Evolutionary conservation across 2,888 invertebrate species (phyloP), one percentile per base, ranked within the genome.

Genomic region (Clanis bilineata): DNA sequence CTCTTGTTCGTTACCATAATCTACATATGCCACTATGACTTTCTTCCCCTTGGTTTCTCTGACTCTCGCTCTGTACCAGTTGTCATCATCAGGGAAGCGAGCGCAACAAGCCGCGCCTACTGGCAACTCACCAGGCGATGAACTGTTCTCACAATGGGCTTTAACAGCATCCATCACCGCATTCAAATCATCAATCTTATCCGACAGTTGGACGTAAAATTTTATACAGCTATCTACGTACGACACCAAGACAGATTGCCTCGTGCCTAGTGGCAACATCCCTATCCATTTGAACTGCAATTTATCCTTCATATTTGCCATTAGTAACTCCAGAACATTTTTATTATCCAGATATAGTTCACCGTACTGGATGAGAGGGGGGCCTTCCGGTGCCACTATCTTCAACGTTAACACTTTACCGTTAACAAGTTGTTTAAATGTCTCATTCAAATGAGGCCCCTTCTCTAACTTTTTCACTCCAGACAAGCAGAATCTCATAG

Each of bases 1-100:
- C n/a, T 93, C 93, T 79, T 98, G 98, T 74, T 97, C 96, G 86
- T 99, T 99, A 5, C 99, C 99, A 88, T 97, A 99, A 89, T 99
- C 99, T 15, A 99, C 95, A 87, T 98, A 99, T 2, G 95, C 93
- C 0, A 99, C 96, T 59, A 94, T 88, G 0, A 95, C 93, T 63
- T 93, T 93, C 4, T 91, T 91, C 1, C 90, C 92, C 36, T 93
- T 92, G 3, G 95, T 86, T 43, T 94, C 93, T 64, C 95, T 92
- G 7, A 98, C 94, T 77, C 94, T 93, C 0, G 97, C 98, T 67
- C 99, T 93, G 83, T 99, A 99, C 98, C 98, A 99, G 76, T 96
- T 95, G 32, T 94, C 93, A 83, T 97, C 97, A 56, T 90, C 94
- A 54, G 95, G 94, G 78, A 96, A 99, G 62, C 95, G 94, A 0